Evolutionary conservation across 2,797 vertebrate genomes (phyloP).

Genomic region (Epinephelus awoara): DNA sequence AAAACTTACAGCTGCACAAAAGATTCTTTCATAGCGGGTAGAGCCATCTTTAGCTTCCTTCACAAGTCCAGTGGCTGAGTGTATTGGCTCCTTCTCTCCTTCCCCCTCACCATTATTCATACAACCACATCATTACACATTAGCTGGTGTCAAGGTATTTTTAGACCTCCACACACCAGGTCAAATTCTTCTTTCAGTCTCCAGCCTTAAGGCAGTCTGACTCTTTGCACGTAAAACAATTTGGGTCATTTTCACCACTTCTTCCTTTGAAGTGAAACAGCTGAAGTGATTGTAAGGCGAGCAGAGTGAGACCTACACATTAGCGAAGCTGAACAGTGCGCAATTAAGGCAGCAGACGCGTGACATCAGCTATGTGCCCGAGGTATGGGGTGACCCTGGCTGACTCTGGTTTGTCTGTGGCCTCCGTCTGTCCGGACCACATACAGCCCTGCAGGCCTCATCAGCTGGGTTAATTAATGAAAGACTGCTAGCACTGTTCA

Average conservation of each 20-base stretch:
- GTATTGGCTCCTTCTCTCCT: constrained; percentile 24
- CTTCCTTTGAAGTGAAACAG: constrained; percentile 59
- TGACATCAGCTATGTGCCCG: constrained; percentile 61
- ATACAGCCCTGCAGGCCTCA: constrained; percentile 30
- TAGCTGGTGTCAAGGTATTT: constrained; percentile 67
- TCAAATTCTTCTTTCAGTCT: constrained; percentile 62
- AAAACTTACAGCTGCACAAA: constrained; percentile 39
- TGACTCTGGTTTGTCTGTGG: constrained; percentile 60
- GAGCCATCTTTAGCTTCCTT: constrained; percentile 24
- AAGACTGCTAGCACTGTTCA: constrained; percentile 27
- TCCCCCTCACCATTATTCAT: constrained; percentile 39
- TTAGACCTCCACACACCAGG: constrained; percentile 56
- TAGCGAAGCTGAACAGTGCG: constrained; percentile 39
- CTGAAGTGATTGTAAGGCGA: constrained; percentile 59
- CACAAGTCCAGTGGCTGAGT: constrained; percentile 8
- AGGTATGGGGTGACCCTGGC: constrained; percentile 64
- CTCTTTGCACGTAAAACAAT: constrained; percentile 49
- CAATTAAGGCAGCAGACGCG: constrained; percentile 57
- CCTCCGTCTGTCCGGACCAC: constrained; percentile 48
- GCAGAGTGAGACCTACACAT: constrained; percentile 28
- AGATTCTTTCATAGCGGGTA: constrained; percentile 29
- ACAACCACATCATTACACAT: constrained; percentile 65
- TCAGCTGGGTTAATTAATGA: constrained; percentile 38
- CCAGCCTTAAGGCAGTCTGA: constrained; percentile 50
- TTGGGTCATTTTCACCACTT: constrained; percentile 47